Evolutionary conservation across 2,888 invertebrate genomes (phyloP).

Genomic region (Oegoconia quadripuncta): DNA sequence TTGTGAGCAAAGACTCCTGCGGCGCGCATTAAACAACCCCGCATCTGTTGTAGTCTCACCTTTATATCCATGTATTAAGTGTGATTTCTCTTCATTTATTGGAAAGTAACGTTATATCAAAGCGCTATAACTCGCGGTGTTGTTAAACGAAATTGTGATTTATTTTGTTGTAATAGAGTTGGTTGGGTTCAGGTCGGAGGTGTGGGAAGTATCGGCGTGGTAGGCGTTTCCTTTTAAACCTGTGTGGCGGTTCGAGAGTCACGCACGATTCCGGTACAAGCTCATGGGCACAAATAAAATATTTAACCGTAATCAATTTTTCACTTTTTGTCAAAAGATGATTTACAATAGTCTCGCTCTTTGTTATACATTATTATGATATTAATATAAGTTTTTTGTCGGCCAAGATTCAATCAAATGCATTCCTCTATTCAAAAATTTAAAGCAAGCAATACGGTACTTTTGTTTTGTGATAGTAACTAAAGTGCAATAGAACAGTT

Average conservation of each 20-base stretch:
- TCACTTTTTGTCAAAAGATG: slow-evolving; percentile 33
- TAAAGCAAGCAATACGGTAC: no score
- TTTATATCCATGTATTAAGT: slow-evolving; percentile 30
- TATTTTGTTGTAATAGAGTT: slow-evolving; percentile 26
- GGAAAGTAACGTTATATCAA: slow-evolving; percentile 29
- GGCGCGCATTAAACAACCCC: slow-evolving; percentile 32
- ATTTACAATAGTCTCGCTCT: slow-evolving; percentile 27
- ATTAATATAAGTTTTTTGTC: slow-evolving; percentile 24
- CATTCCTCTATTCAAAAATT: no score
- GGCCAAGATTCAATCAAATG: no score
- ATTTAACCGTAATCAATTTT: slow-evolving; percentile 24
- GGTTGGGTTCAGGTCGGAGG: slow-evolving; percentile 15
- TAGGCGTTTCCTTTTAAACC: slow-evolving; percentile 63
- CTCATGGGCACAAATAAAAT: slow-evolving; percentile 5
- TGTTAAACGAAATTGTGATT: slow-evolving; percentile 11
- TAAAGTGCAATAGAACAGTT: no score
- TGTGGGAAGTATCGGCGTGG: slow-evolving; percentile 44
- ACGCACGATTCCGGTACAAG: slow-evolving; percentile 38
- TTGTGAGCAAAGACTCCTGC: slow-evolving; percentile 52
- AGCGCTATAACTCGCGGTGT: slow-evolving; percentile 23
- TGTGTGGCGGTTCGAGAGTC: slow-evolving; percentile 42
- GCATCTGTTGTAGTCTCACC: slow-evolving; percentile 26
- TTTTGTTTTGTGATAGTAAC: no score
- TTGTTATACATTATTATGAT: slow-evolving; percentile 25
- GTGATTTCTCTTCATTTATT: slow-evolving; percentile 26